Conservation (phyloP, 2,113 vertebrate genomes). For the Hoplias malabaricus region DNA sequence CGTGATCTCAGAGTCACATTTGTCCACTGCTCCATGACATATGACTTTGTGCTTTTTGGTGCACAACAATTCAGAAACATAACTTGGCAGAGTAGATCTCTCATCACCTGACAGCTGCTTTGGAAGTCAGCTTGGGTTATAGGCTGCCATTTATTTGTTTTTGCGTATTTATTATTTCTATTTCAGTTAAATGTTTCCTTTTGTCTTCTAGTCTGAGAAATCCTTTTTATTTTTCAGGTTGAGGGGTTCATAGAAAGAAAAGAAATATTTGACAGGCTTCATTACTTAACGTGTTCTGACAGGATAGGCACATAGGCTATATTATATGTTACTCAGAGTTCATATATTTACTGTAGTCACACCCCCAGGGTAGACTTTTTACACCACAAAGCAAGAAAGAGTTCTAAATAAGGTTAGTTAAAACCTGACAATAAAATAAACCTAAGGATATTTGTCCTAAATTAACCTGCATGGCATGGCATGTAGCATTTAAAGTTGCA, state of each 20-base stretch:
- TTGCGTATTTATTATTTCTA: too few relatives aligned
- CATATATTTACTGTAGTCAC: background rate
- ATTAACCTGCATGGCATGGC: background rate
- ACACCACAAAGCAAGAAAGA: background rate
- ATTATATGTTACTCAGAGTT: background rate
- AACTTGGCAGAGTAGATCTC: constrained; percentile 12
- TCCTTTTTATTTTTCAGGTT: background rate
- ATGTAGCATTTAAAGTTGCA: background rate
- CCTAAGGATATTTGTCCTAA: background rate
- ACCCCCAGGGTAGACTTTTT: background rate
- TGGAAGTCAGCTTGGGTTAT: background rate
- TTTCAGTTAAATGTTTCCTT: background rate
- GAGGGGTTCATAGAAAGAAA: background rate
- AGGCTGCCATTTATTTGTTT: background rate
- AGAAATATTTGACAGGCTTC: background rate
- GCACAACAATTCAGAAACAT: background rate
- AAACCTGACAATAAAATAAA: background rate
- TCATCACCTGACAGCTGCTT: constrained; percentile 21
- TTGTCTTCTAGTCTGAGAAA: background rate
- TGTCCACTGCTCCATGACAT: background rate
- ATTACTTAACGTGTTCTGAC: background rate
- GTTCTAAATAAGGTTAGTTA: background rate
- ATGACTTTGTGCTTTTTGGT: background rate
- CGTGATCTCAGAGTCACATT: background rate
- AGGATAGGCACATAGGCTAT: background rate